Evolutionary conservation across 2,113 vertebrate species (phyloP), one percentile per base, ranked within the genome.

Genomic region (Mobula birostris): DNA sequence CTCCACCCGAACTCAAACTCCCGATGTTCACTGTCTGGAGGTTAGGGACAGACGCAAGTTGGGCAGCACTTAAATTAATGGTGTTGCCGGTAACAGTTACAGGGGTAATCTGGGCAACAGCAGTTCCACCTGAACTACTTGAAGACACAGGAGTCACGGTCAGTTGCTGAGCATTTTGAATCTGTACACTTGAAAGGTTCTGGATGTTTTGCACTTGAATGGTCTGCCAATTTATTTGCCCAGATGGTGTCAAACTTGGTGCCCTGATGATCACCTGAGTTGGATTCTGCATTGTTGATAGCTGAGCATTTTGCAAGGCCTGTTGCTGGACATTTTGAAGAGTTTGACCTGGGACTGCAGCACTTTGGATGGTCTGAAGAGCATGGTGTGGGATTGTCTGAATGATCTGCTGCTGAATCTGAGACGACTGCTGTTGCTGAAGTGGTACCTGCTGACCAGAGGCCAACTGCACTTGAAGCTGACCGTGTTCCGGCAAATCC

Each of bases 191-290:
- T 94, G 97, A 97, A 95, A 98, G 97, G 95, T 97, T 97, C 94
- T 98, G 97, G 95, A 98, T 96, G 95, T 98, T 98, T 95, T 98
- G 99, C 95, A 99, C 97, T 96, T 99, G 99, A 94, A 99, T 97
- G 58, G 98, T 99, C 95, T 99, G 99, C 99, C 99, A 99, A 95
- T 98, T 99, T 96, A 99, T 98, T 96, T 99, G 99, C 88, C 99
- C 99, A 66, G 98, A 98, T 14, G 99, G 98, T 58, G 98, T 98
- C 95, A 99, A 96, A 94, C 99, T 99, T 15, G 99, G 99, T 95
- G 99, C 98, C 94, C 99, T 97, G 95, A 99, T 99, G 95, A 99
- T 98, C 95, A 99, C 98, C 97, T 99, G 98, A 95, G 98, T 97
- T 88, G 98, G 98, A 96, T 98, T 99, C 95, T 97, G 97, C 94